Base-by-base conservation (phyloP, 2,113 vertebrate species). In the Puma concolor region DNA sequence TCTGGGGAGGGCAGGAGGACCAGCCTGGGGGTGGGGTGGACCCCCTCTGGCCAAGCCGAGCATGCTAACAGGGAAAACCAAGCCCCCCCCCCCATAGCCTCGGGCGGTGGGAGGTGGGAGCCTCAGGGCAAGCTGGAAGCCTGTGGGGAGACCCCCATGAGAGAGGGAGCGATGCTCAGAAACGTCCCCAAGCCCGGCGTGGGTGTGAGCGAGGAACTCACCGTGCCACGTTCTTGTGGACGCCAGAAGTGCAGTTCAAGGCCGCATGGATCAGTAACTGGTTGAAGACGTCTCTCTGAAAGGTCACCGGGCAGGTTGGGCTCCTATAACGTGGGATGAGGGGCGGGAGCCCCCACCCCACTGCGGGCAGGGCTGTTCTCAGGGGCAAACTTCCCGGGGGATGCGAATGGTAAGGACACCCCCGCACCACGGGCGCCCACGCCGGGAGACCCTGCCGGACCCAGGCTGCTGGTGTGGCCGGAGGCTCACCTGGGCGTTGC, bases 251-350 rank as follows among this genome's bases (percentile, higher is more conserved):
- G 0, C 99, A 99, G 89, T 99, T 99, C 80, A 99, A 97, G 87
- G 99, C 99, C 0, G 99, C 99, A 19, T 99, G 99, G 94, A 99
- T 99, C 67, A 99, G 84, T 19, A 99, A 92, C 96, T 99, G 99
- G 98, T 97, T 99, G 99, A 99, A 99, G 98, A 99, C 1, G 19
- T 99, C 99, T 96, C 99, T 99, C 99, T 99, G 98, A 19, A 98
- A 98, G 94, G 91, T 1, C 41, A 54, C 0, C 0, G 5, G 52
- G 83, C n/a, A 10, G 4, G 21, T 93, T 21, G 96, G 79, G 60
- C 12, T 14, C 44, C 10, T 5, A 2, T 5, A 2, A 7, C 0
- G 0, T 0, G 1, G 54, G 79, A 4, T 0, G 5, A 21, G 50
- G 17, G 16, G 2, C 3, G n/a, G 50, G 48, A 2, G 57, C 9